Evolutionary conservation across 64 coral and sea anemone genomes (phyloP).

Genomic region (Actinia equina): DNA sequence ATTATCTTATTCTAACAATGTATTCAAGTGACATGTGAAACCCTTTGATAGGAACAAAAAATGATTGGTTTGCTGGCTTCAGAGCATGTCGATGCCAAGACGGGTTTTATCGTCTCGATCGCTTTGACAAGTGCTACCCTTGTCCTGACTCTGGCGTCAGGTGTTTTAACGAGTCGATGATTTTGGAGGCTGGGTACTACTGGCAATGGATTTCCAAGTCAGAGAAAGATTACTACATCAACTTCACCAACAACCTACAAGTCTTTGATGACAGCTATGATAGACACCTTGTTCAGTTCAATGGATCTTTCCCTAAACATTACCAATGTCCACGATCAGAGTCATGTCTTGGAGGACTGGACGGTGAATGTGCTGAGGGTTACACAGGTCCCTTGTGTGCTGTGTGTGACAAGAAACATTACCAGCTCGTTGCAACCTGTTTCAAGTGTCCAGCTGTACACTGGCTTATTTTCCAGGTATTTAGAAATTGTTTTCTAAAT

Average conservation of each 20-base stretch:
- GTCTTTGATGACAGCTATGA: slow-evolving; percentile 17
- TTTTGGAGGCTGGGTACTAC: no score
- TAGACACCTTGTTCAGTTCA: slow-evolving; percentile 11
- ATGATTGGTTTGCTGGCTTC: slow-evolving; percentile 22
- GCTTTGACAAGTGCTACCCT: no score
- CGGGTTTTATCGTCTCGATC: no score
- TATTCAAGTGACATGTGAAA: no score
- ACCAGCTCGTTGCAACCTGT: slow-evolving; percentile 31
- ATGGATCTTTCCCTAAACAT: slow-evolving; percentile 14
- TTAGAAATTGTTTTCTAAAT: no score
- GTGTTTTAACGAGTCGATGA: no score
- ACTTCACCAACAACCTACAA: slow-evolving; percentile 24
- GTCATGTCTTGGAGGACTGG: slow-evolving; percentile 45
- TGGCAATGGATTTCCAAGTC: no score
- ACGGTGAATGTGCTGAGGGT: slow-evolving; percentile 24
- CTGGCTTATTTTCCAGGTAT: slow-evolving; percentile 42
- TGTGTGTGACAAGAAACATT: slow-evolving; percentile 38
- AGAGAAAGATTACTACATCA: no score
- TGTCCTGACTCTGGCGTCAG: no score
- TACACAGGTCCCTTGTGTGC: slow-evolving; percentile 50
- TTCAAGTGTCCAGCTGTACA: slow-evolving; percentile 16
- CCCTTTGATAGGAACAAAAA: slow-evolving; percentile 1
- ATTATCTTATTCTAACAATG: no score
- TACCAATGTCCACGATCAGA: slow-evolving; percentile 18
- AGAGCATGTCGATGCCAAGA: slow-evolving; percentile 32